Conservation (phyloP, 1,140 invertebrate species). For the Drosophila elegans region DNA sequence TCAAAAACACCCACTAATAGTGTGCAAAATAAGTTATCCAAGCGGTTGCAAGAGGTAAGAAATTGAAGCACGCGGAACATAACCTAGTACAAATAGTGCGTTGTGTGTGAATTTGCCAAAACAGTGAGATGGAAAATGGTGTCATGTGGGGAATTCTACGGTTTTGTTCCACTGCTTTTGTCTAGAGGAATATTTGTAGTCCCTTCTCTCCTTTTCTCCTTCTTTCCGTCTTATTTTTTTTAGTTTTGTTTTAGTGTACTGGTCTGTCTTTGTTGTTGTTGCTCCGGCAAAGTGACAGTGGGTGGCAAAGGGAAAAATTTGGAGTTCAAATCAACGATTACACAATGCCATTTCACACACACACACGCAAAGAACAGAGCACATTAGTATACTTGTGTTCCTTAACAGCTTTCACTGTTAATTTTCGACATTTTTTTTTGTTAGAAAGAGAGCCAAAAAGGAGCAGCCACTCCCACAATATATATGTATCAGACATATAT, state of each 20-base stretch:
- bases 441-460: slow-evolving; percentile 16
- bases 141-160: slow-evolving; percentile 43
- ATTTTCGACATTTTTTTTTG: slow-evolving; percentile 16
- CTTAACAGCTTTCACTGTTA: slow-evolving; percentile 45
- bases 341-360: slow-evolving; percentile 51
- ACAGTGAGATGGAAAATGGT: slow-evolving; percentile 60
- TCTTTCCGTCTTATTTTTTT: slow-evolving; percentile 26
- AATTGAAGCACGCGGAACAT: slow-evolving; percentile 71
- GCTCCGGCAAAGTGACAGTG: slow-evolving; percentile 36
- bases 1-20: slow-evolving; percentile 22
- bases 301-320: slow-evolving; percentile 21
- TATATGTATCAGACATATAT: slow-evolving; percentile 12
- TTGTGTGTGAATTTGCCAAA: slow-evolving; percentile 31
- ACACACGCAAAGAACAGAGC: neutral
- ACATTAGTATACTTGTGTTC: slow-evolving; percentile 17
- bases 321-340: slow-evolving; percentile 49
- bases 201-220: slow-evolving; percentile 9
- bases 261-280: slow-evolving; percentile 39
- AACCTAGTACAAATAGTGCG: slow-evolving; percentile 73
- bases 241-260: slow-evolving; percentile 34
- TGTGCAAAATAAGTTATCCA: slow-evolving; percentile 47
- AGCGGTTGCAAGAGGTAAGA: slow-evolving; percentile 70
- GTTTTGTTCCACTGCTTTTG: slow-evolving; percentile 8
- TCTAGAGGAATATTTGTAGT: neutral
- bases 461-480: slow-evolving; percentile 27